phyloP scores from a whole-genome alignment of 2,888 invertebrate genomes.

The Eustalomyia histrio region DNA sequence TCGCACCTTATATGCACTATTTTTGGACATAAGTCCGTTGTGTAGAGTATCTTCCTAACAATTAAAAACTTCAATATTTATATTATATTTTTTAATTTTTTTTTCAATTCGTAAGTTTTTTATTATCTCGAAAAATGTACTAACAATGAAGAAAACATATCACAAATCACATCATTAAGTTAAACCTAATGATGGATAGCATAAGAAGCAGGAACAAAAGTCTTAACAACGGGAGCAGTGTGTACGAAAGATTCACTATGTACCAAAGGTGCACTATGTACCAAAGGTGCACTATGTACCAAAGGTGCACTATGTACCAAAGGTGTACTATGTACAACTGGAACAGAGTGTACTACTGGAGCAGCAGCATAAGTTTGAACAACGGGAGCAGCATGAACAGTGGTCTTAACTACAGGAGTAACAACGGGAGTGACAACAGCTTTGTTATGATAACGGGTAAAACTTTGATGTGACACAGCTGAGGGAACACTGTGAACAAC shows the following conservation, averaged over 20 bases:
- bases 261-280: conserved; percentile 80
- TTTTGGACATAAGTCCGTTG: too few species aligned
- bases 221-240: not conserved
- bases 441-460: conserved; percentile 67
- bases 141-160: not conserved
- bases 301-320: conserved; percentile 70
- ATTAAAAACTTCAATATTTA: too few species aligned
- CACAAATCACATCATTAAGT: not conserved
- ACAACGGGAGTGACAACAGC: conserved; percentile 29
- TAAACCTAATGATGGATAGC: not conserved
- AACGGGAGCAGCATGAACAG: conserved; percentile 34
- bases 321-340: conserved; percentile 81
- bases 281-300: conserved; percentile 66
- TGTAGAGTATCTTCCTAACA: too few species aligned
- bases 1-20: too few species aligned
- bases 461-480: conserved; percentile 82
- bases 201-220: not conserved
- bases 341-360: conserved; percentile 2
- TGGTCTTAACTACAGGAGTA: conserved; percentile 66
- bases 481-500: conserved; percentile 77
- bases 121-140: not conserved
- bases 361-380: conserved; percentile 47
- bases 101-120: not conserved
- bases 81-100: not conserved
- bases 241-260: conserved; percentile 34